Percentiles rank a stretch among this genome's conserved stretches.
These are phyloP conservation scores for Brachyalestes nurse DNA, from an alignment of 2,797 vertebrate species.

Conservation along the genomic window DNA sequence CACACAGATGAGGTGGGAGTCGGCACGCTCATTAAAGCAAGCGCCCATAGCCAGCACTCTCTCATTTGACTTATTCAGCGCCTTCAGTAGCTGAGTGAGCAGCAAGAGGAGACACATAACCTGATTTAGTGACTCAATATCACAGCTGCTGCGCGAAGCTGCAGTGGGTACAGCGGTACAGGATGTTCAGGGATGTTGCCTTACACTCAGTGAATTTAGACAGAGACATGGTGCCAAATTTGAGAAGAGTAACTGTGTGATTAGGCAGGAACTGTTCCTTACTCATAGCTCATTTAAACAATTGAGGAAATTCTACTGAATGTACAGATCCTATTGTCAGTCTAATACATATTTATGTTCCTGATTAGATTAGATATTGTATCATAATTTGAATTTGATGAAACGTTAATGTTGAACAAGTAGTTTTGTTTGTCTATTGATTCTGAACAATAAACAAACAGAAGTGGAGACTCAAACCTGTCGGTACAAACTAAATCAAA, in stretches of 20 bases:
- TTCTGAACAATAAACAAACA: too few species aligned
- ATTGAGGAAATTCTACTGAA: too few species aligned
- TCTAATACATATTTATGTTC: too few species aligned
- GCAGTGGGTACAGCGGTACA: not conserved
- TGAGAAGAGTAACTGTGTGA: not conserved
- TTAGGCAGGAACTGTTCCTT: too few species aligned
- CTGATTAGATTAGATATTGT: too few species aligned
- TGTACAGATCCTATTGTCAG: too few species aligned
- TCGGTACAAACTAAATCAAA: too few species aligned
- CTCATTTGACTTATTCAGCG: conserved; percentile 97
- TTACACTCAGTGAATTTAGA: not conserved
- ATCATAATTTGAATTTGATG: too few species aligned
- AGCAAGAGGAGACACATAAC: conserved; percentile 21
- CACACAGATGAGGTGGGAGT: conserved; percentile 97
- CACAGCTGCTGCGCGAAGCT: conserved; percentile 18
- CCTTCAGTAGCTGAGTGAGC: conserved; percentile 91
- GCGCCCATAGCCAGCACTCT: conserved; percentile 95
- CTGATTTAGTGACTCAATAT: conserved; percentile 6
- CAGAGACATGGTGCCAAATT: not conserved
- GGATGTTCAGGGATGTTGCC: not conserved
- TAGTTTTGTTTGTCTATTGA: too few species aligned
- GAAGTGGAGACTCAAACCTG: too few species aligned
- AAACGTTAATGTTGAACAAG: too few species aligned
- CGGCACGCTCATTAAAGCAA: conserved; percentile 94
- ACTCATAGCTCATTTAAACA: too few species aligned